Evolutionary conservation across 2,797 vertebrate species (phyloP).

Genomic region (Halcyon smyrnensis): DNA sequence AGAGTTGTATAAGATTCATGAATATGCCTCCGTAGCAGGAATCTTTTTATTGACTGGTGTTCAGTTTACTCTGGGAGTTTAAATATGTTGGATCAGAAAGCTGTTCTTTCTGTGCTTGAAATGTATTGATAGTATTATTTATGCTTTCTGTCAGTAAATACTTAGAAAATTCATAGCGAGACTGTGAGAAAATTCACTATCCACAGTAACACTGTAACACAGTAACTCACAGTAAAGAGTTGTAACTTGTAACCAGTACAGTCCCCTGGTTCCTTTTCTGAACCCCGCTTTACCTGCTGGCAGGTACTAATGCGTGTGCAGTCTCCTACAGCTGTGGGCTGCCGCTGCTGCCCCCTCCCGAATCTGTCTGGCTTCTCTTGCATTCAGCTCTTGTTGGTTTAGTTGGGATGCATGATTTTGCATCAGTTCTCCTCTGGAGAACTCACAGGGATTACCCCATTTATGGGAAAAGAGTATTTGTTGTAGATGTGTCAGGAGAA

Average conservation of each 20-base stretch:
- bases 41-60: neutral
- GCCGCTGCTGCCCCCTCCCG: neutral
- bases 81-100: neutral
- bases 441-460: neutral
- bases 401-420: neutral
- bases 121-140: neutral
- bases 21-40: neutral
- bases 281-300: neutral
- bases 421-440: neutral
- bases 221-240: no score
- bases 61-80: neutral
- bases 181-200: neutral
- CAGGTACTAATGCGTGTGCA: neutral
- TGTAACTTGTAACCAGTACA: neutral
- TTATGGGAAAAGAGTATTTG: neutral
- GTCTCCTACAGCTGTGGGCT: neutral
- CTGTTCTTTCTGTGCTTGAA: neutral
- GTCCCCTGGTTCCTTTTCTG: neutral
- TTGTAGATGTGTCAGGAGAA: neutral
- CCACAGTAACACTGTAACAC: no score
- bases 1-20: neutral
- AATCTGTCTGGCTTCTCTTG: neutral
- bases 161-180: neutral
- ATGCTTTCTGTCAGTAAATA: neutral
- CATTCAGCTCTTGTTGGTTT: neutral